Evolutionary conservation across 1,140 invertebrate species (phyloP).

Genomic region (Papilio glaucus): DNA sequence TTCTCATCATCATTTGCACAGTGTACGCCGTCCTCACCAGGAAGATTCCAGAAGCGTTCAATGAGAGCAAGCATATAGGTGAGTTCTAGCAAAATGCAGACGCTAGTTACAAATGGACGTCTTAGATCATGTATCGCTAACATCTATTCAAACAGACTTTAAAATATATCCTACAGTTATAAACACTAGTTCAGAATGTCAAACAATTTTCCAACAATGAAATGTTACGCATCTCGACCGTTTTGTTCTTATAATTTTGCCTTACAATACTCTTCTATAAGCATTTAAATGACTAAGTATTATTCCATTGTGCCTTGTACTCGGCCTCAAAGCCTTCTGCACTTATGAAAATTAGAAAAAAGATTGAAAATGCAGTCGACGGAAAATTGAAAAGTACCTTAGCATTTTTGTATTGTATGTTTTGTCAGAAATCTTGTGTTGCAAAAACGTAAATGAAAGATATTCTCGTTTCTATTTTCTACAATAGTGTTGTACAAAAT

Average conservation of each 20-base stretch:
- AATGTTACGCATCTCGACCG: conserved; percentile 5
- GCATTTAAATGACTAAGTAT: background rate
- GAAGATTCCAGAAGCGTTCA: conserved; percentile 98
- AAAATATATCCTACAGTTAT: background rate
- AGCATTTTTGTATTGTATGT: background rate
- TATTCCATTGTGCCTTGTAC: background rate
- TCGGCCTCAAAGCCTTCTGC: background rate
- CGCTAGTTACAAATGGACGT: background rate
- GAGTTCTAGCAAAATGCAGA: background rate
- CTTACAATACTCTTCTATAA: background rate
- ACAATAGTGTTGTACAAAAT: no score
- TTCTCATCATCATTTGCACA: conserved; percentile 94
- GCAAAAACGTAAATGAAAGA: no score
- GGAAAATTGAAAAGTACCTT: background rate
- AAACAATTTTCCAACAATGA: conserved; percentile 1
- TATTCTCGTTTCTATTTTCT: no score
- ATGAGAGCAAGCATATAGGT: conserved; percentile 96
- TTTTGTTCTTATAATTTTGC: background rate
- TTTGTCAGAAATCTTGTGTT: background rate
- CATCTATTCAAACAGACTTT: no score
- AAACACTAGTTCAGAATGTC: background rate
- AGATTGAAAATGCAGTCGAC: background rate
- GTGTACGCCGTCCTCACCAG: conserved; percentile 95
- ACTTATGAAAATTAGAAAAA: conserved; percentile 5
- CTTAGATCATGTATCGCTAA: no score